Evolutionary conservation across 1,140 invertebrate species (phyloP).

Genomic region (Apis cerana): DNA sequence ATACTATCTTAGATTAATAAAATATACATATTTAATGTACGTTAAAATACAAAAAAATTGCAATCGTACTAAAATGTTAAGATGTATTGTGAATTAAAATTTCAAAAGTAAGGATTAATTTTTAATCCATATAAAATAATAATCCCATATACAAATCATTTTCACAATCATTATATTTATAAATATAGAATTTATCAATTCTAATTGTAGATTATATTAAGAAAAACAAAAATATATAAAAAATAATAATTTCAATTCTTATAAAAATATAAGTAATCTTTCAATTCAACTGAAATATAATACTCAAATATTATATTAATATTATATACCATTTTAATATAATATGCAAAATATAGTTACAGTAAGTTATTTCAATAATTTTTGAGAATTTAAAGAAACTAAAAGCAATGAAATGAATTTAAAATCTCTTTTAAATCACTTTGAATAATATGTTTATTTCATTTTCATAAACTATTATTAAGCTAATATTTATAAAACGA

Average conservation of each 20-base stretch:
- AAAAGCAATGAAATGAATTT: constrained; percentile 18
- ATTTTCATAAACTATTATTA: not conserved
- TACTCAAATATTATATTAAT: constrained; percentile 36
- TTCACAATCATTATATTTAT: constrained; percentile 13
- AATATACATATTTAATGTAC: constrained; percentile 16
- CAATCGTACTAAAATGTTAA: constrained; percentile 1
- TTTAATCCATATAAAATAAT: not conserved
- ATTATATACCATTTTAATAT: constrained; percentile 32
- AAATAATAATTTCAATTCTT: constrained; percentile 3
- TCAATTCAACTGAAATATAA: constrained; percentile 22
- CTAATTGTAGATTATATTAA: constrained; percentile 1
- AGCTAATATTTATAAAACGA: not conserved
- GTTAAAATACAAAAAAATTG: constrained; percentile 24
- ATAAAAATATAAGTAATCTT: constrained; percentile 1
- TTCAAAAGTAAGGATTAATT: not conserved
- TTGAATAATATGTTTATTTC: not conserved
- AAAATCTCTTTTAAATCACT: constrained; percentile 2
- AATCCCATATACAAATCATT: constrained; percentile 2
- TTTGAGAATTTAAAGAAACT: constrained; percentile 5
- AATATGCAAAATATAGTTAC: constrained; percentile 12
- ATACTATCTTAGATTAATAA: constrained; percentile 22
- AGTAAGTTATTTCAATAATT: constrained; percentile 5
- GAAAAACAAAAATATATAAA: not conserved
- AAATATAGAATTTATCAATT: constrained; percentile 11
- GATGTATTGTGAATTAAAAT: constrained; percentile 18